Evolutionary conservation across 1,140 invertebrate species (phyloP), one percentile per base, ranked within the genome.

Genomic region (Matsumurasca onukii): DNA sequence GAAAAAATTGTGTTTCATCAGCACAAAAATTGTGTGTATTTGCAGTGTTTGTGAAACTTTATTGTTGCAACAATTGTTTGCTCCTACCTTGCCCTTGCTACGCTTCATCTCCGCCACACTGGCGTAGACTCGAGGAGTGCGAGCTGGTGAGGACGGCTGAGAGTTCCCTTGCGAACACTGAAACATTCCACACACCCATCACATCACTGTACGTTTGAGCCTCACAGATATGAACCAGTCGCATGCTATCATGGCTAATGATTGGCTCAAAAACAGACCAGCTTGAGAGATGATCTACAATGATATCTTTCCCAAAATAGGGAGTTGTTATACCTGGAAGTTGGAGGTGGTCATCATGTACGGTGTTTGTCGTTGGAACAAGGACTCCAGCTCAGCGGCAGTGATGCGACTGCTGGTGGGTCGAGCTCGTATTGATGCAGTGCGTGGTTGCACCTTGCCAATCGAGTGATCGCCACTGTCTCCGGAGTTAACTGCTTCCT

Each of bases 21-120:
- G n/a, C n/a, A n/a, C n/a, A n/a, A n/a, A n/a, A n/a, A n/a, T n/a
- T n/a, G n/a, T n/a, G n/a, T n/a, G n/a, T n/a, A n/a, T n/a, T n/a
- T n/a, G n/a, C n/a, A n/a, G n/a, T n/a, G n/a, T n/a, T n/a, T n/a
- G n/a, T n/a, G n/a, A n/a, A n/a, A n/a, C n/a, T n/a, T n/a, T n/a
- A n/a, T n/a, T n/a, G n/a, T n/a, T n/a, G n/a, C n/a, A n/a, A n/a
- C n/a, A n/a, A n/a, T n/a, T n/a, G n/a, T n/a, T n/a, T n/a, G n/a
- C 74, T n/a, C 80, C 83, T 84, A 89, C 90, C 85, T 91, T 91
- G 74, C 84, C 86, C 78, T 88, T 86, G 72, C 85, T 85, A 31
- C 92, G 85, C 80, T 97, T 97, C 94, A 97, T 97, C 80, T 97
- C 94, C 0, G 94, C 92, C 59, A 97, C 94, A 78, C 94, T 97